Percentiles rank a stretch among this genome's conserved stretches.
phyloP scores from a whole-genome alignment of 2,888 invertebrate species.

The Idaea dimidiata region DNA sequence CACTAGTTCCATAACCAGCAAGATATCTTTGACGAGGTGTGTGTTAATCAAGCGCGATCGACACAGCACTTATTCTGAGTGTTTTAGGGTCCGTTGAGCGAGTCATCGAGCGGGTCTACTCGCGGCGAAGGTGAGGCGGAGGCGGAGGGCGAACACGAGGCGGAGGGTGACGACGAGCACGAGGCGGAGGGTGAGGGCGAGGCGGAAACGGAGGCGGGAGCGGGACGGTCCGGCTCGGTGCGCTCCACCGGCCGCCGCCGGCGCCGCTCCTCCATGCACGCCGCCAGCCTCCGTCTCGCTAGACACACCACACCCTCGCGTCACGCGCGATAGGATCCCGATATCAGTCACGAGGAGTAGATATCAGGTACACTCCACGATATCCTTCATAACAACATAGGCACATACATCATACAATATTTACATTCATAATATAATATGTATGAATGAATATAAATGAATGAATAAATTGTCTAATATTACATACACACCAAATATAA shows the following conservation, averaged over 20 bases:
- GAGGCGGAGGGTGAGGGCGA: conserved; percentile 22
- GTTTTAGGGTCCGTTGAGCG: conserved; percentile 43
- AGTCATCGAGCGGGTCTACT: conserved; percentile 32
- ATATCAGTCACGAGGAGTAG: too few species aligned
- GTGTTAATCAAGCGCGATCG: too few species aligned
- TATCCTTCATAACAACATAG: too few species aligned
- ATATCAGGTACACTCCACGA: too few species aligned
- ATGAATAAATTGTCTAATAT: too few species aligned
- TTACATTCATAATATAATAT: too few species aligned
- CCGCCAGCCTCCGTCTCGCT: conserved; percentile 62
- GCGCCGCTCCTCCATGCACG: conserved; percentile 66
- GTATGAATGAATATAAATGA: too few species aligned
- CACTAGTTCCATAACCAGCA: too few species aligned
- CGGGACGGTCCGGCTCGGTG: conserved; percentile 19
- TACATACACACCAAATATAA: too few species aligned
- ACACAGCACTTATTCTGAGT: too few species aligned
- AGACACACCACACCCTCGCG: conserved; percentile 36
- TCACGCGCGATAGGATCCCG: not conserved
- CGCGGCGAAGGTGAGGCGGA: conserved; percentile 17
- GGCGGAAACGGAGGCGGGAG: conserved; percentile 26
- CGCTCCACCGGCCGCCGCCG: conserved; percentile 29
- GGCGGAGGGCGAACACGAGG: conserved; percentile 20
- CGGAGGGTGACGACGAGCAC: conserved; percentile 19
- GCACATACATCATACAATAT: too few species aligned
- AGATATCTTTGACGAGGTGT: too few species aligned